phyloP scores from a whole-genome alignment of 2,888 invertebrate genomes.

The Caenorhabditis sp. region DNA sequence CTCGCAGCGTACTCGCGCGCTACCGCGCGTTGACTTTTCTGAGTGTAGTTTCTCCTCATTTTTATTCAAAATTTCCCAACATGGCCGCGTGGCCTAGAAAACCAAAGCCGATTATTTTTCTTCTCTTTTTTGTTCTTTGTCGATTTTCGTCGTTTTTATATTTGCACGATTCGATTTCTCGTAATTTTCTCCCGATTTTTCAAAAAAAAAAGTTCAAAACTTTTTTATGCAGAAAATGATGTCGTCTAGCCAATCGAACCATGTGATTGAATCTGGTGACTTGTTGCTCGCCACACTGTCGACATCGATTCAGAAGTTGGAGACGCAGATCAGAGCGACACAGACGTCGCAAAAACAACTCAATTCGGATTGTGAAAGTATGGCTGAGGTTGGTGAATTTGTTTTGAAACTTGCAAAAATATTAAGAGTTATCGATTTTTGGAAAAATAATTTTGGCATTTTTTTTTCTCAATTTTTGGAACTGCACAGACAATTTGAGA shows the following conservation, averaged over 20 bases:
- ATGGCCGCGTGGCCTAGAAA: neutral
- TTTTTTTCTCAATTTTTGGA: neutral
- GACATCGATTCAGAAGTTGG: slow-evolving; percentile 24
- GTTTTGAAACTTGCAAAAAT: neutral
- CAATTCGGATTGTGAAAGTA: slow-evolving; percentile 28
- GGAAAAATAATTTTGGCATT: too few species aligned
- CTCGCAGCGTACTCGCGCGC: too few species aligned
- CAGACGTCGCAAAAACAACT: slow-evolving; percentile 27
- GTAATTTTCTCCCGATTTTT: neutral
- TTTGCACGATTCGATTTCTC: neutral
- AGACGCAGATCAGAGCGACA: slow-evolving; percentile 36
- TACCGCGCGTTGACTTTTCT: too few species aligned
- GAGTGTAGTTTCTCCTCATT: neutral
- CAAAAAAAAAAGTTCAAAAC: neutral
- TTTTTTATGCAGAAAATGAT: slow-evolving; percentile 23
- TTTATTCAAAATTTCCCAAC: neutral
- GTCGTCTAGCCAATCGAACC: slow-evolving; percentile 13
- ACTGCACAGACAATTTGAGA: too few species aligned
- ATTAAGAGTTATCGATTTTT: too few species aligned
- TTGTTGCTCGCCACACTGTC: slow-evolving; percentile 37
- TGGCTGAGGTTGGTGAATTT: slow-evolving; percentile 31
- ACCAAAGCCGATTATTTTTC: neutral
- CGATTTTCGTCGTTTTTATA: neutral
- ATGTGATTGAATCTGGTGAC: slow-evolving; percentile 41
- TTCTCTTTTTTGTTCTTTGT: neutral